These are phyloP conservation scores for Zeus faber DNA, from an alignment of 2,113 vertebrate species.

Conservation along the genomic window DNA sequence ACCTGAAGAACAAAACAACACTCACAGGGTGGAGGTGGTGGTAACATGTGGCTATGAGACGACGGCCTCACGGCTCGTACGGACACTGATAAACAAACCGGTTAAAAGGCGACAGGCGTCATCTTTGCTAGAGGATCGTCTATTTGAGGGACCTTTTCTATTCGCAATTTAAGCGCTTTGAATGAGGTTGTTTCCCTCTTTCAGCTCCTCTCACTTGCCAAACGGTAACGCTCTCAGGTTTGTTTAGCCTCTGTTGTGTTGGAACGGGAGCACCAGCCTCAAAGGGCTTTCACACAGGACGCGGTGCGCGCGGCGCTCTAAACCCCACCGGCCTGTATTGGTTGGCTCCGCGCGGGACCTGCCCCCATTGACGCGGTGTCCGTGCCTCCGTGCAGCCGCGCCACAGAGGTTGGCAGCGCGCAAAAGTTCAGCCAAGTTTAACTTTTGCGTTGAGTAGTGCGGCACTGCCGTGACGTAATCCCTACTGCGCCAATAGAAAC, in stretches of 20 bases:
- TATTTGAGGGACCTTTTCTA: constrained; percentile 25
- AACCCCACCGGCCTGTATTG: not conserved
- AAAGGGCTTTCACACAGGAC: not conserved
- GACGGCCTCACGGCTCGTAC: constrained; percentile 49
- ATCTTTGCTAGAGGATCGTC: constrained; percentile 32
- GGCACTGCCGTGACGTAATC: no score
- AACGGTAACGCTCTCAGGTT: constrained; percentile 60
- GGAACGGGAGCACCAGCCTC: not conserved
- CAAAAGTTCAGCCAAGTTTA: no score
- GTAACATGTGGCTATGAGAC: constrained; percentile 49
- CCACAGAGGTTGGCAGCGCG: no score
- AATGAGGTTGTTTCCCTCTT: constrained; percentile 43
- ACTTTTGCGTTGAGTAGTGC: no score
- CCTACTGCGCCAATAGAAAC: no score
- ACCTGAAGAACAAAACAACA: constrained; percentile 66
- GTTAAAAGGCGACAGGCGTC: constrained; percentile 31
- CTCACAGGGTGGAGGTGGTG: constrained; percentile 55
- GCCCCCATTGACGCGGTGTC: no score
- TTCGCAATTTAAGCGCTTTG: constrained; percentile 25
- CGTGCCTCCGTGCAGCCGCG: no score
- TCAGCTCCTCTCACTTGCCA: constrained; percentile 30
- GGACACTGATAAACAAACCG: constrained; percentile 34
- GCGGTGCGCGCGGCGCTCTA: not conserved
- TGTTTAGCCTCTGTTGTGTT: constrained; percentile 41
- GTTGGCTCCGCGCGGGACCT: no score